These are phyloP conservation scores for Odontophorus gujanensis DNA, from an alignment of 2,113 vertebrate species.

Conservation along the genomic window DNA sequence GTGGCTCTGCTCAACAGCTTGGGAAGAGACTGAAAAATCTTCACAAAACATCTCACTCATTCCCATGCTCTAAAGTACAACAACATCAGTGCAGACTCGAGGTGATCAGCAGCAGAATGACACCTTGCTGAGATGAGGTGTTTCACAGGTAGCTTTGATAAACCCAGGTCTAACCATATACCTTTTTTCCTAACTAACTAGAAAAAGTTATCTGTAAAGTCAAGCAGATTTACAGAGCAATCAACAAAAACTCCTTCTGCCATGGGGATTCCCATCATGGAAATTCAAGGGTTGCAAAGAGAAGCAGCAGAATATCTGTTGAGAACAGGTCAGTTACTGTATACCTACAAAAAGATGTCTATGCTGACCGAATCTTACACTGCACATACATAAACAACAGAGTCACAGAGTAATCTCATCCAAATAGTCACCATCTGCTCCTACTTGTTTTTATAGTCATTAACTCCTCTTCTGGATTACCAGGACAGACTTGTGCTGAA, in stretches of 20 bases:
- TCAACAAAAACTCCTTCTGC: neutral
- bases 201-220: neutral
- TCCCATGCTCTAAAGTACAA: neutral
- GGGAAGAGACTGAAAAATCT: neutral
- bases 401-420: neutral
- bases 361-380: neutral
- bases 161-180: neutral
- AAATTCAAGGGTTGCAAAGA: neutral
- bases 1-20: neutral
- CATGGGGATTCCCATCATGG: neutral
- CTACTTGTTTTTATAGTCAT: neutral
- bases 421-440: neutral
- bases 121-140: neutral
- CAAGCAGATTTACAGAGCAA: neutral
- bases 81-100: neutral
- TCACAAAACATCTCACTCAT: neutral
- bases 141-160: neutral
- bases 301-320: neutral
- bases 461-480: neutral
- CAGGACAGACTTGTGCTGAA: neutral
- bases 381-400: accelerated
- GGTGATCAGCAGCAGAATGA: neutral
- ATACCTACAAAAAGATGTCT: neutral
- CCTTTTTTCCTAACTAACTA: neutral
- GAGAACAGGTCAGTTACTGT: neutral